A percentile compares a stretch with the other conserved stretches of the same genome.
phyloP scores from a whole-genome alignment of 2,113 vertebrate genomes.

The Anas platyrhynchos region DNA sequence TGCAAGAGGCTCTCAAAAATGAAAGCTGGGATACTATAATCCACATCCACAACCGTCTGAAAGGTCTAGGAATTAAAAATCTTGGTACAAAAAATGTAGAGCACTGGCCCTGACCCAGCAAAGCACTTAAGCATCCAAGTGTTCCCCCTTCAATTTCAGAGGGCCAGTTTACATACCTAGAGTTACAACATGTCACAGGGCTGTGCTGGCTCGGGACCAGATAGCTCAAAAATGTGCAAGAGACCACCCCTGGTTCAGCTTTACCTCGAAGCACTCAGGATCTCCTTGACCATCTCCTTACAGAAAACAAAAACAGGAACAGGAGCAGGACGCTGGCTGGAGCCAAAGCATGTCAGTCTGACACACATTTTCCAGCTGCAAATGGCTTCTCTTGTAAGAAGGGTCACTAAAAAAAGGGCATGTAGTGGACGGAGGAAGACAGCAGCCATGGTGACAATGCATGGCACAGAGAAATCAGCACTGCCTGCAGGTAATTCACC shows the following conservation, averaged over 20 bases:
- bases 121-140: not conserved
- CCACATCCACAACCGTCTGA: not conserved
- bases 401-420: not conserved
- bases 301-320: not conserved
- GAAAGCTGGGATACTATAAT: not conserved
- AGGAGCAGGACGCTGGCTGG: not conserved
- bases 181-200: not conserved
- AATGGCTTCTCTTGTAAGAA: not conserved
- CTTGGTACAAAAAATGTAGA: not conserved
- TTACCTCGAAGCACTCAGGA: not conserved
- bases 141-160: not conserved
- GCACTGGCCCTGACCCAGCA: constrained; percentile 14
- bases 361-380: not conserved
- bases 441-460: not conserved
- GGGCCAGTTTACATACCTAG: not conserved
- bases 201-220: not conserved
- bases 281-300: not conserved
- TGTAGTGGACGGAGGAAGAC: not conserved
- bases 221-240: not conserved
- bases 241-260: not conserved
- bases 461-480: not conserved
- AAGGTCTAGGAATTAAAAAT: not conserved
- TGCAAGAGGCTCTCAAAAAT: not conserved
- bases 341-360: not conserved
- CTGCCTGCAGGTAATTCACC: not conserved